Evolutionary conservation across 2,797 vertebrate species (phyloP), one percentile per base, ranked within the genome.

Genomic region (Nannoperca australis): DNA sequence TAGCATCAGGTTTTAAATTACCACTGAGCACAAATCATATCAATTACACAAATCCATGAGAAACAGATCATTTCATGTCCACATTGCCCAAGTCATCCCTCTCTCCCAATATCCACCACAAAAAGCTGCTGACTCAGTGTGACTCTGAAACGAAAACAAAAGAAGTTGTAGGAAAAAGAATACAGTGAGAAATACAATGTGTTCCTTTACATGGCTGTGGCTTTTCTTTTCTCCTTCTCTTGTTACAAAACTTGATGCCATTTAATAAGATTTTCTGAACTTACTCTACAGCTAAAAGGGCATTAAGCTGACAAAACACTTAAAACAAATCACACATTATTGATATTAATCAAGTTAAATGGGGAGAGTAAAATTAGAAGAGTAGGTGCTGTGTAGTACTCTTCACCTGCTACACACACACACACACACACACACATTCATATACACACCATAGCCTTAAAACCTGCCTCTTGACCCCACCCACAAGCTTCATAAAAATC

Each of bases 11-110:
- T 78, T 80, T 94, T 85, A 45, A 77, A 92, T 94, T 89, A 94
- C 92, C 71, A 79, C 78, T 36, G 62, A 78, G 84, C 82, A 88
- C 87, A 90, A 93, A 92, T 92, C 84, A 81, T 92, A 95, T 95
- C 92, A 89, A 79, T 94, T 92, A 92, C 93, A 88, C 78, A 80
- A 89, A 95, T 95, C 93, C 88, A 94, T 94, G 89, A 92, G 85
- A 91, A 89, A 91, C 86, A 88, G 91, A 93, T 94, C 82, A 89
- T 93, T 93, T 92, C 59, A 74, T 85, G 83, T 88, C 89, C 89
- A 87, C 73, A 63, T 90, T 88, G 84, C 85, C 78, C 72, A 45
- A 63, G 85, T 67, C 68, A 70, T 69, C 50, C 73, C 67, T 79
- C 80, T 81, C 66, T 72, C 69, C 70, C 45, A 54, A 62, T 79